Base-by-base conservation (phyloP, 2,797 vertebrate species). In the Parauchenoglanis ngamensis region DNA sequence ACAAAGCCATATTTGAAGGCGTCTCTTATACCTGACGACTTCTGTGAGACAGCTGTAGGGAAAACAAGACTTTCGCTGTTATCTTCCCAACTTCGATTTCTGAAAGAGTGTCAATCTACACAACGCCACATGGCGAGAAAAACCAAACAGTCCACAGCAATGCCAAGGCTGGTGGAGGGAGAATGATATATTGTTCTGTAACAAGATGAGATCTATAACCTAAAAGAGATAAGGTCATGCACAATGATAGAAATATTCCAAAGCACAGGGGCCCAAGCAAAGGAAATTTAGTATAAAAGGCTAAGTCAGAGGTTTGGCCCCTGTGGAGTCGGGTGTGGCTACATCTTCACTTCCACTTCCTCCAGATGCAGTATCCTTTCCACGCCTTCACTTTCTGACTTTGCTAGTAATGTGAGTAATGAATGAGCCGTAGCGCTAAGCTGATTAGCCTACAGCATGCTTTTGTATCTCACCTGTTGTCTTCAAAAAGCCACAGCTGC, bases 321-420 rank as follows among this genome's bases (percentile, higher is more conserved):
- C 0, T 59, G 23, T 54, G 77, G 54, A 79, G 2, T 79, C 19
- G 57, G 78, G 57, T n/a, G 35, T 61, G 78, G 56, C 56, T 79
- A 40, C 31, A 80, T 80, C 78, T 63, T 80, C 35, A 80, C 57
- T 63, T 61, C 78, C 57, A 80, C 78, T 63, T 80, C 57, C 78
- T 44, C 78, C 78, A 80, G 57, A 80, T 80, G 57, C 57, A 15
- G 78, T 80, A 61, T 80, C 31, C 31, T 44, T 63, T 80, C 61
- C 57, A 63, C 25, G 77, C 77, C 77, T 57, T 79, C 49, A 25
- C 31, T 80, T 59, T 61, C 56, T 25, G 77, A 40, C 77, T 59
- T 61, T 7, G n/a, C n/a, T 31, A 4, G 49, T 56, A 54, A 56
- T 31, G 31, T 61, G 54, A 80, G 44, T 80, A 61, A 80, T 44